phyloP scores from a whole-genome alignment of 2,797 vertebrate species.

The Labroides dimidiatus region DNA sequence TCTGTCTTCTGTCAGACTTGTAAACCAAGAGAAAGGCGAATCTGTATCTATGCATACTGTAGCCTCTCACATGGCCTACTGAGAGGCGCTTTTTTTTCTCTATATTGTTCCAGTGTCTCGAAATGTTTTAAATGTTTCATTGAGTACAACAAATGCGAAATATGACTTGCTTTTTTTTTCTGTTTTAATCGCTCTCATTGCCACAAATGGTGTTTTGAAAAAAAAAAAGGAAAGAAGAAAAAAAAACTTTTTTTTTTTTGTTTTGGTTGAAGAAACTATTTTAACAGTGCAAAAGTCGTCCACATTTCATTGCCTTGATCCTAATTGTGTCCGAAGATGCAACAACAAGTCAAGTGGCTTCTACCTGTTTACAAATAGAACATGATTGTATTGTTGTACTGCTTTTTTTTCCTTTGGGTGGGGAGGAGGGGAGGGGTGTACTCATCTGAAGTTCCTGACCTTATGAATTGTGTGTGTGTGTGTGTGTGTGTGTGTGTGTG shows the following conservation, averaged over 20 bases:
- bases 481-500: too few relatives aligned
- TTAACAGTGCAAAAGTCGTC: constrained; percentile 95
- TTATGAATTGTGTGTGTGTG: constrained; percentile 87
- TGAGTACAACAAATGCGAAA: constrained; percentile 69
- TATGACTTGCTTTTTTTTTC: constrained; percentile 57
- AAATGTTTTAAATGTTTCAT: constrained; percentile 89
- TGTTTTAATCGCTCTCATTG: constrained; percentile 86
- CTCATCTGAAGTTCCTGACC: constrained; percentile 93
- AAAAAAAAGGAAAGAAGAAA: constrained; percentile 70
- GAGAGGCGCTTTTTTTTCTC: constrained; percentile 85
- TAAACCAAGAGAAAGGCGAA: constrained; percentile 87
- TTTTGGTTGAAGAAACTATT: constrained; percentile 79
- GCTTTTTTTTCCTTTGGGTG: constrained; percentile 78
- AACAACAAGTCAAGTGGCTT: constrained; percentile 99
- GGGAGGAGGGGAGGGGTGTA: constrained; percentile 61
- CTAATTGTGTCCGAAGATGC: constrained; percentile 98
- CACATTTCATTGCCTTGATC: constrained; percentile 99
- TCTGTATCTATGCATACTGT: constrained; percentile 99
- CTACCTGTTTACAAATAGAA: constrained; percentile 99
- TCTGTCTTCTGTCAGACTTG: constrained; percentile 81
- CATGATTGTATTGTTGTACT: constrained; percentile 99
- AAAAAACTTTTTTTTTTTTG: constrained; percentile 63
- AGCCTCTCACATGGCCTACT: constrained; percentile 91
- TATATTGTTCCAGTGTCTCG: constrained; percentile 78
- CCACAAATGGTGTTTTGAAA: constrained; percentile 92